phyloP scores from a whole-genome alignment of 2,797 vertebrate species.

The Streptopelia turtur region DNA sequence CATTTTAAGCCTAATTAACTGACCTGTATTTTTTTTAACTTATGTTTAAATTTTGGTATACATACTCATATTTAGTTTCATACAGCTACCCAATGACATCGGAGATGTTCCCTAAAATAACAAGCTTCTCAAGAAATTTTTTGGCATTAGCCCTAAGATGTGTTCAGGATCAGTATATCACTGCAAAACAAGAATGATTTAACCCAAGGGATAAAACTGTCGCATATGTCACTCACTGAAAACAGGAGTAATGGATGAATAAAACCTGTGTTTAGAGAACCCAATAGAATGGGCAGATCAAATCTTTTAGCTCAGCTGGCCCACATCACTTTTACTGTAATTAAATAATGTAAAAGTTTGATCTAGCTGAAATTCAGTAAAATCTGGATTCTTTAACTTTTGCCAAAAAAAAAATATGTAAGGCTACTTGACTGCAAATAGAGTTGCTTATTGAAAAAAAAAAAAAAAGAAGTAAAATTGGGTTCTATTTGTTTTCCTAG shows the following conservation, averaged over 20 bases:
- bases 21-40: not conserved
- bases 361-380: not conserved
- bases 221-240: not conserved
- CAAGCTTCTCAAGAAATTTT: not conserved
- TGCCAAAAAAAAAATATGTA: not conserved
- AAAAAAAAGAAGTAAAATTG: not conserved
- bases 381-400: not conserved
- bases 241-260: not conserved
- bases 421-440: not conserved
- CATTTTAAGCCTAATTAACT: not conserved
- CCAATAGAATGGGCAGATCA: not conserved
- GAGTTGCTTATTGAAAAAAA: not conserved
- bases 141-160: not conserved
- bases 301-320: not conserved
- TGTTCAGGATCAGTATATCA: not conserved
- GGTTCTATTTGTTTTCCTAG: not conserved
- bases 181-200: not conserved
- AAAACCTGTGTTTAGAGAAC: not conserved
- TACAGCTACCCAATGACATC: not conserved
- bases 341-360: not conserved
- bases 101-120: not conserved
- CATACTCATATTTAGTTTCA: not conserved
- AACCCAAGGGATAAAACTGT: not conserved
- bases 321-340: not conserved
- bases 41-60: not conserved